Base-by-base conservation (phyloP, 53 echinoderm and acorn worm genomes). In the Zoroaster sp. region DNA sequence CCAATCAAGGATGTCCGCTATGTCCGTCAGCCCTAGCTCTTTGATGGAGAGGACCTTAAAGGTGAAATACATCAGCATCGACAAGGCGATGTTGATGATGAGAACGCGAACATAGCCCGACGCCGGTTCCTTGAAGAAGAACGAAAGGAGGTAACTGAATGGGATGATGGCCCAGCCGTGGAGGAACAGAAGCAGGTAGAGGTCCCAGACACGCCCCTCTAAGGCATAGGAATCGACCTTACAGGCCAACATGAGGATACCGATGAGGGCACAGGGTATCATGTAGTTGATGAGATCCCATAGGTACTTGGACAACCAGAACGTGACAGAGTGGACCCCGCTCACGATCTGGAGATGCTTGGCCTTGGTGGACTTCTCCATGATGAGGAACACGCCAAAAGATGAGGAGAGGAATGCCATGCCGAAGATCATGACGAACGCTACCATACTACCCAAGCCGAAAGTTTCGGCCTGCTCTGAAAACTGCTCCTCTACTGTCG, bases 291-390 rank as follows among this genome's bases (percentile, higher is more conserved):
- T 89, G 65, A 95, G 83, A 77, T 95, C 96, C 96, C 96, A 95
- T 2, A 87, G 5, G 36, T 91, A 83, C 21, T 91, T 91, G 43
- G 96, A 93, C 20, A 93, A 67, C 96, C 96, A 95, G 88, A 95
- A 95, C 75, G 93, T 93, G 47, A 90, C 67, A 32, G 80, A 18
- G 37, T 93, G 87, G 12, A 95, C 91, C 33, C 96, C 96, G 38
- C 93, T 93, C 71, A 95, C 92, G 52, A 95, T 94, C 83, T 95
- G 96, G 38, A 95, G 89, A 65, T 95, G 96, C 82, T 95, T 95
- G 33, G 96, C 87, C 34, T 95, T 95, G 59, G 74, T 86, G 2
- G 89, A 45, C 8, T 49, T 74, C 68, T 95, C 96, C 80, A 76
- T 93, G 80, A 93, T 94, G 25, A 95, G 92, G 68, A 95, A 95